Base-by-base conservation (phyloP, 2,888 invertebrate species). In the Galerucella pusilla region DNA sequence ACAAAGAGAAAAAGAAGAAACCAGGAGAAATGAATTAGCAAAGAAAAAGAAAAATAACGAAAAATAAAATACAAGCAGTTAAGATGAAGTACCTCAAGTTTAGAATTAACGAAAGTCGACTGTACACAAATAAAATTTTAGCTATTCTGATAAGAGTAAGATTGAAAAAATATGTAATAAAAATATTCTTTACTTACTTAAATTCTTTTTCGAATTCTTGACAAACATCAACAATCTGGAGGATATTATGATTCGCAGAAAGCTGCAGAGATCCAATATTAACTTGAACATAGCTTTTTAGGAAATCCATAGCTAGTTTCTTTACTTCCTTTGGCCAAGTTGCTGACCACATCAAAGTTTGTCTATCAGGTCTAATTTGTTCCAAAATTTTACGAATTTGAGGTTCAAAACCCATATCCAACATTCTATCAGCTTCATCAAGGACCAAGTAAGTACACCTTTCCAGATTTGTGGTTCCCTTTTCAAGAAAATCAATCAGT, bases 291-390 rank as follows among this genome's bases (percentile, higher is more conserved):
- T 96, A 97, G 84, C 97, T 94, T 73, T 92, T 92, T 16, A 98
- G 90, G 87, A 97, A 99, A 85, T 98, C 98, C 84, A 96, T 94
- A 16, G 98, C 98, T 77, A 99, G 88, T 82, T 94, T 93, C 79
- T 94, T 91, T 2, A 98, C 98, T 90, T 98, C 98, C 85, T 96
- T 97, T 0, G 98, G 98, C 98, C 98, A 99, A 16, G 98, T 99
- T 0, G 98, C 98, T 80, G 97, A 97, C 96, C 97, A 99, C 98
- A 99, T 99, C 59, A 98, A 90, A 12, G 97, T 97, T 88, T 99
- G 98, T 83, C 98, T 90, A 85, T 98, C 97, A 16, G 97, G 97
- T 80, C 97, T 90, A 83, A 97, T 96, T 88, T 97, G 97, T 85
- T 96, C 95, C 81, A 97, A 92, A 83, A 98, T 96, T 88, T 97